phyloP scores from a whole-genome alignment of 2,113 vertebrate genomes.

The Tachuris rubrigastra region DNA sequence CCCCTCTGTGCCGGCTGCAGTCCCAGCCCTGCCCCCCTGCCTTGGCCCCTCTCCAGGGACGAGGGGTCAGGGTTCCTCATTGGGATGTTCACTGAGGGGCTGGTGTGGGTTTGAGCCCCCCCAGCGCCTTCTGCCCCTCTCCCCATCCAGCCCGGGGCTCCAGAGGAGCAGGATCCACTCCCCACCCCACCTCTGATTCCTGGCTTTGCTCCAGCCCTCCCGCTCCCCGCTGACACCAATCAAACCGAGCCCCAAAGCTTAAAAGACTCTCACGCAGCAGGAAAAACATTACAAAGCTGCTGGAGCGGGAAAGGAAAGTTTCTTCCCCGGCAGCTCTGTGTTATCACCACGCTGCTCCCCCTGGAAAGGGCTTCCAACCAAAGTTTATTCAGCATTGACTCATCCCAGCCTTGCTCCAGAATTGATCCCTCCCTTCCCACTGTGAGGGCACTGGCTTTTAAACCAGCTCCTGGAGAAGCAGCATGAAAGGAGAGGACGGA shows the following conservation, averaged over 20 bases:
- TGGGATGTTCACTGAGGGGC: rapidly evolving
- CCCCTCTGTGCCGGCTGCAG: not conserved
- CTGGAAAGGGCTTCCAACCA: not conserved
- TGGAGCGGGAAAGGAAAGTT: not conserved
- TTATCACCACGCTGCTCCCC: not conserved
- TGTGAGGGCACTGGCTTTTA: not conserved
- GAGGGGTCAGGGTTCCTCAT: rapidly evolving
- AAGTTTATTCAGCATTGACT: not conserved
- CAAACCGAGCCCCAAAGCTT: not conserved
- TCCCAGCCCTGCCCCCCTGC: not conserved
- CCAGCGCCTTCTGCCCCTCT: not conserved
- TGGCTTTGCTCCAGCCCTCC: not conserved
- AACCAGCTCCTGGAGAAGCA: not conserved
- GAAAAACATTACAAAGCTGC: not conserved
- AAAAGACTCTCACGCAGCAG: not conserved
- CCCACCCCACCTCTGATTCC: not conserved
- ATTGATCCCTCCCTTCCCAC: not conserved
- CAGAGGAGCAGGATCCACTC: rapidly evolving
- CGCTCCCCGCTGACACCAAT: not conserved
- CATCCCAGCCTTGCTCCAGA: not conserved
- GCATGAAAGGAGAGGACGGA: not conserved
- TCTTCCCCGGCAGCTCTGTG: not conserved
- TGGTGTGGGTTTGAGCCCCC: not conserved
- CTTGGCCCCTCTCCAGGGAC: too few relatives aligned
- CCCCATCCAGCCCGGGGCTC: rapidly evolving